Conservation (phyloP, 1,140 invertebrate genomes). For the Stegodyphus dumicola region DNA sequence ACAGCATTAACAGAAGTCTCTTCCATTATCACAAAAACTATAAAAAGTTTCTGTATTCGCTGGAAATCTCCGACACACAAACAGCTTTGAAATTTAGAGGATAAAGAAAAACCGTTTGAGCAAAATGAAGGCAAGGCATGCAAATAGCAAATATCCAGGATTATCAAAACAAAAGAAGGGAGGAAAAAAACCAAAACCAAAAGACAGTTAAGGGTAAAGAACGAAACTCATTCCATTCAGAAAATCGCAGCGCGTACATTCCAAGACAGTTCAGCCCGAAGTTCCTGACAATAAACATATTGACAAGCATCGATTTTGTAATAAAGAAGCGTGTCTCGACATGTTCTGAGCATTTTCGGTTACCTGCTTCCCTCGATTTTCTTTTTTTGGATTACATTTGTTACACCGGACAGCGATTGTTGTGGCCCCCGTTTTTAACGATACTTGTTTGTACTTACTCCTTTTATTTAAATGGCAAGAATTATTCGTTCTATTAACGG, state of each 20-base stretch:
- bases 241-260: constrained; percentile 8
- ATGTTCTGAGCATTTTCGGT: constrained; percentile 18
- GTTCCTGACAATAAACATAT: constrained; percentile 58
- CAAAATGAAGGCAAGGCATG: too few species aligned
- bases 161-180: constrained; percentile 4
- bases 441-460: not conserved
- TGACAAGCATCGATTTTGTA: constrained; percentile 59
- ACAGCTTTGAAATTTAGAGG: too few species aligned
- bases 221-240: constrained; percentile 9
- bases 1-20: too few species aligned
- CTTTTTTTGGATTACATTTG: not conserved
- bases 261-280: not conserved
- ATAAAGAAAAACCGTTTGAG: too few species aligned
- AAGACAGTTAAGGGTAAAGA: not conserved
- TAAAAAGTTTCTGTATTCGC: too few species aligned
- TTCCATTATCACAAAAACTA: too few species aligned
- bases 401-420: not conserved
- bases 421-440: constrained; percentile 23
- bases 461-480: constrained; percentile 24
- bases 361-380: not conserved
- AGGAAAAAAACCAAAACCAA: not conserved
- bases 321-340: constrained; percentile 37
- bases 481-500: constrained; percentile 42
- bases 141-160: constrained; percentile 1
- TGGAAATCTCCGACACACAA: too few species aligned